These are phyloP conservation scores for Chrosomus eos DNA, from an alignment of 2,797 vertebrate genomes.

Conservation along the genomic window DNA sequence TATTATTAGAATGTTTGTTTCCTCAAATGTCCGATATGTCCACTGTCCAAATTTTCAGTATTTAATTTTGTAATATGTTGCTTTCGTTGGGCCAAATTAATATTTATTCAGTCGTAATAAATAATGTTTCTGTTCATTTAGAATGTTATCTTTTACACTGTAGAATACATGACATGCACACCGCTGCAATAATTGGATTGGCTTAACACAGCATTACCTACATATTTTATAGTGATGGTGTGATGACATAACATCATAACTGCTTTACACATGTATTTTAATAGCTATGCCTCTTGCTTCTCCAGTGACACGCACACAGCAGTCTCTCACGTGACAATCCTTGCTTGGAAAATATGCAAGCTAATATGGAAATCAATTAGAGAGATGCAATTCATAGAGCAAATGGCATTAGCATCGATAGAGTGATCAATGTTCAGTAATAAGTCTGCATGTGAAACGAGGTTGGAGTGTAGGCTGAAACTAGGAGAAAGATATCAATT, in stretches of 20 bases:
- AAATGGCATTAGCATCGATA: slow-evolving; percentile 68
- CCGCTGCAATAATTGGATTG: not conserved
- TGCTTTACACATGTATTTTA: slow-evolving; percentile 40
- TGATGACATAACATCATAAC: slow-evolving; percentile 26
- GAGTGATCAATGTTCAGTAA: slow-evolving; percentile 82
- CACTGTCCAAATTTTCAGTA: not conserved
- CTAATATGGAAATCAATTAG: slow-evolving; percentile 42
- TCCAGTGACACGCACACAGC: slow-evolving; percentile 32
- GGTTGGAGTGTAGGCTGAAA: slow-evolving; percentile 65
- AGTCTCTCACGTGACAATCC: slow-evolving; percentile 15
- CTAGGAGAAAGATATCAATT: slow-evolving; percentile 79
- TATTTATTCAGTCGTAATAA: not conserved
- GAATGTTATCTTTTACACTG: not conserved
- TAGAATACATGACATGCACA: not conserved
- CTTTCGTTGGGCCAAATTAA: not conserved
- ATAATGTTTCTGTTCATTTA: not conserved
- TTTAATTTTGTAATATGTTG: not conserved
- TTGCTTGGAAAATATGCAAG: slow-evolving; percentile 53
- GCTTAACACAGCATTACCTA: not conserved
- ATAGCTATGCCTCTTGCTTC: slow-evolving; percentile 15
- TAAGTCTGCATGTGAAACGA: slow-evolving; percentile 83
- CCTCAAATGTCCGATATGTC: not conserved
- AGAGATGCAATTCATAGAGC: slow-evolving; percentile 36
- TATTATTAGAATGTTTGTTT: not conserved
- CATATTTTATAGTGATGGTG: not conserved